phyloP scores from a whole-genome alignment of 1,140 invertebrate genomes.

The Oncopodura yosiiana region DNA sequence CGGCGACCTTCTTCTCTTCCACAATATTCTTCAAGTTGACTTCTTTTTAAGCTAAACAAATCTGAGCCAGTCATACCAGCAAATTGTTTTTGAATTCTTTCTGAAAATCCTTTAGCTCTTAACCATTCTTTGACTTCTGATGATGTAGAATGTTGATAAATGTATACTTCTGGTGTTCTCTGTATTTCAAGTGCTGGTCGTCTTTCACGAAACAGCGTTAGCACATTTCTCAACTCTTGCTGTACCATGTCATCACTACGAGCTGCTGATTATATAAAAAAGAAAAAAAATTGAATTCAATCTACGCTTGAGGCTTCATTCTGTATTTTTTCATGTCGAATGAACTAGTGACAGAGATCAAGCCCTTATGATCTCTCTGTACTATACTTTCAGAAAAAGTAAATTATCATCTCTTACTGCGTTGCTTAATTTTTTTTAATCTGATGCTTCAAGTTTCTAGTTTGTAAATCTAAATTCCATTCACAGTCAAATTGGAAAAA shows the following conservation, averaged over 20 bases:
- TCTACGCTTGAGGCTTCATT: too few species aligned
- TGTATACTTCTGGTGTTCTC: constrained; percentile 60
- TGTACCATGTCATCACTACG: constrained; percentile 47
- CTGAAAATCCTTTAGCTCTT: constrained; percentile 60
- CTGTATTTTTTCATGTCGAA: too few species aligned
- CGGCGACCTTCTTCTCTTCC: constrained; percentile 59
- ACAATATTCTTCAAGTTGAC: constrained; percentile 56
- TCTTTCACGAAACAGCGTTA: constrained; percentile 52
- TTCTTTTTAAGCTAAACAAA: constrained; percentile 54
- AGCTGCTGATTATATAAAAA: constrained; percentile 11
- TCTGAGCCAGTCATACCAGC: constrained; percentile 56
- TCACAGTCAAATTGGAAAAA: too few species aligned
- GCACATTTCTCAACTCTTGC: constrained; percentile 56
- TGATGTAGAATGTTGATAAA: constrained; percentile 52
- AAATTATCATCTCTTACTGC: too few species aligned
- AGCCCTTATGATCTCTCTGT: too few species aligned
- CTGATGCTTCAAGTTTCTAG: too few species aligned
- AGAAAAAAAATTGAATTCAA: too few species aligned
- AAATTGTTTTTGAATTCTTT: constrained; percentile 52
- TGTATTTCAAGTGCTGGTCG: constrained; percentile 50
- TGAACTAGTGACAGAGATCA: too few species aligned
- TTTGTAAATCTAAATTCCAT: too few species aligned
- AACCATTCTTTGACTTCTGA: constrained; percentile 65
- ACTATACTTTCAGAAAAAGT: too few species aligned
- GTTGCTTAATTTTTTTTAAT: too few species aligned